These are phyloP conservation scores for Lithophane ornitopus DNA, from an alignment of 2,888 invertebrate genomes.

Conservation along the genomic window DNA sequence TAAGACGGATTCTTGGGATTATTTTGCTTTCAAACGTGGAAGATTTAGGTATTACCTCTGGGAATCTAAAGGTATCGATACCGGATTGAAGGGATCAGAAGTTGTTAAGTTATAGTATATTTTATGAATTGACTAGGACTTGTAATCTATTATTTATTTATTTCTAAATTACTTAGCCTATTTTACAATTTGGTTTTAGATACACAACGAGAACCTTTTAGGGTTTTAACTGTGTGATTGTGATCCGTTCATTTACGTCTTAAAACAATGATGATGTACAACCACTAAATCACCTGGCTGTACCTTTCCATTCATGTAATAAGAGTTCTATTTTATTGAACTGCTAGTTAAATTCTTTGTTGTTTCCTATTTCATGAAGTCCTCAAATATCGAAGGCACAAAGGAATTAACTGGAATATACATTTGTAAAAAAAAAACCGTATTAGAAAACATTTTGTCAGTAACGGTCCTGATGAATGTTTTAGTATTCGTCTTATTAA, in stretches of 20 bases:
- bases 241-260: not conserved
- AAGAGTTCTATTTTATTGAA: too few relatives aligned
- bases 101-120: not conserved
- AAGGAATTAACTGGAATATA: not conserved
- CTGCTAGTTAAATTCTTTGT: not conserved
- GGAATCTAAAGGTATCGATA: conserved; percentile 2
- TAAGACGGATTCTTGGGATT: conserved; percentile 21
- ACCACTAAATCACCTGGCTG: not conserved
- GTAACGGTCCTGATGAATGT: conserved; percentile 11
- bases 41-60: not conserved
- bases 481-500: conserved; percentile 28
- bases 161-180: not conserved
- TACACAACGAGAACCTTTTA: not conserved
- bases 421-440: not conserved
- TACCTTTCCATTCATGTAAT: not conserved
- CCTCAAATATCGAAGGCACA: not conserved
- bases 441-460: conserved; percentile 7
- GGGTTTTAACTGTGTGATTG: not conserved
- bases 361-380: not conserved
- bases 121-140: not conserved
- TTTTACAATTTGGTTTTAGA: not conserved
- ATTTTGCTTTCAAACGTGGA: conserved; percentile 2
- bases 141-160: not conserved
- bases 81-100: not conserved
- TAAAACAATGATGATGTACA: too few relatives aligned